These are phyloP conservation scores for Rhopalosiphum maidis DNA, from an alignment of 1,140 invertebrate species.

Conservation along the genomic window DNA sequence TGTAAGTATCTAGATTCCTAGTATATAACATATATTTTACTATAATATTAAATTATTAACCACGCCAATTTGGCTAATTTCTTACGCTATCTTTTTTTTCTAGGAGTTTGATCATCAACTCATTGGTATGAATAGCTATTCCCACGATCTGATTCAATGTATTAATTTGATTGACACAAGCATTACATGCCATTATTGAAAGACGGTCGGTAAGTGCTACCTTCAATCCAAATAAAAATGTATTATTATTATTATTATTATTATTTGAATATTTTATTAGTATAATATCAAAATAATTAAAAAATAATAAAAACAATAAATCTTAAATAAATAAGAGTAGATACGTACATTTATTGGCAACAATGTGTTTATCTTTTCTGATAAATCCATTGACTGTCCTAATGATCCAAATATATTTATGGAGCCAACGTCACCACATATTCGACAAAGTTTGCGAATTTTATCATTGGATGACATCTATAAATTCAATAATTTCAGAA, in stretches of 20 bases:
- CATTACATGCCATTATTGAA: conserved; percentile 26
- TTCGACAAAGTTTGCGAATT: conserved; percentile 49
- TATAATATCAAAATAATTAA: no score
- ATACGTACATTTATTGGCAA: conserved; percentile 40
- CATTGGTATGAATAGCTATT: conserved; percentile 25
- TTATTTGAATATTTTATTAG: neutral
- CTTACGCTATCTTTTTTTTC: conserved; percentile 23
- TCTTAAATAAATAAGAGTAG: neutral
- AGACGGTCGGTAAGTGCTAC: conserved; percentile 26
- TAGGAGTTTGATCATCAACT: conserved; percentile 29
- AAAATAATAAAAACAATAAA: neutral
- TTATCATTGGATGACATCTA: conserved; percentile 35
- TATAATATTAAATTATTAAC: neutral
- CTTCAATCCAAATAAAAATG: neutral
- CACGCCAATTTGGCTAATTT: neutral
- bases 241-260: neutral
- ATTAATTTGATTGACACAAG: conserved; percentile 42
- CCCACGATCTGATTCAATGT: conserved; percentile 1
- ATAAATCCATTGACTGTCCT: conserved; percentile 32
- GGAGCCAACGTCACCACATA: conserved; percentile 41
- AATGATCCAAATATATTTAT: conserved; percentile 54
- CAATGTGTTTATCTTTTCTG: conserved; percentile 45
- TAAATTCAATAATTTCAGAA: conserved; percentile 1
- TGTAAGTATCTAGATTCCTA: no score
- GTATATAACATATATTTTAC: no score